These are phyloP conservation scores for Biston stratarius DNA, from an alignment of 2,888 invertebrate species.

Conservation along the genomic window DNA sequence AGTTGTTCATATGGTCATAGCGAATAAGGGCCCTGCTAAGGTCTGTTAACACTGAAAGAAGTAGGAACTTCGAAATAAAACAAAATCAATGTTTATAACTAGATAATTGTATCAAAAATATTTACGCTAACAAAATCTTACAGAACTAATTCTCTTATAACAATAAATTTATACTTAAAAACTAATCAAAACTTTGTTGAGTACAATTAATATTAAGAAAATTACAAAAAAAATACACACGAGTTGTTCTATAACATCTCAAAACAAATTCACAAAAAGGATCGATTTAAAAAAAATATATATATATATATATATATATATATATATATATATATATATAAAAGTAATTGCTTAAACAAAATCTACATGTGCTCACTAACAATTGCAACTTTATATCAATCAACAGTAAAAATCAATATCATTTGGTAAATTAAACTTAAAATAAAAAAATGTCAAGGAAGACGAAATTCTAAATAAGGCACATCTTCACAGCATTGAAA, in stretches of 20 bases:
- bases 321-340: no score
- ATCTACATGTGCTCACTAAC: slow-evolving; percentile 22
- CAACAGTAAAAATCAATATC: slow-evolving; percentile 26
- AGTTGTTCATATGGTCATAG: no score
- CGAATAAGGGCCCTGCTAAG: not conserved
- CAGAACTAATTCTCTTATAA: not conserved
- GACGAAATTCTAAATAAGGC: slow-evolving; percentile 34
- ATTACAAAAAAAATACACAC: not conserved
- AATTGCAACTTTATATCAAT: slow-evolving; percentile 18
- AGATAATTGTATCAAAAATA: not conserved
- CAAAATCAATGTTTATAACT: not conserved
- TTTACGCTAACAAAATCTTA: not conserved
- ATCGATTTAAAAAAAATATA: no score
- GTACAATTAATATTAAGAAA: slow-evolving; percentile 2
- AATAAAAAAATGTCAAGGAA: slow-evolving; percentile 22
- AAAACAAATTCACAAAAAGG: not conserved
- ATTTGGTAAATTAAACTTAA: slow-evolving; percentile 14
- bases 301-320: no score
- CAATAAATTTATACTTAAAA: not conserved
- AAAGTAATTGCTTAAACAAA: not conserved
- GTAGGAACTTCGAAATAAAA: not conserved
- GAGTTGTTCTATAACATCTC: not conserved
- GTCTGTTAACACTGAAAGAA: not conserved
- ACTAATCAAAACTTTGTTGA: not conserved
- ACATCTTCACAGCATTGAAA: slow-evolving; percentile 18